Base-by-base conservation (phyloP, 2,113 vertebrate genomes). In the Phasianus colchicus region DNA sequence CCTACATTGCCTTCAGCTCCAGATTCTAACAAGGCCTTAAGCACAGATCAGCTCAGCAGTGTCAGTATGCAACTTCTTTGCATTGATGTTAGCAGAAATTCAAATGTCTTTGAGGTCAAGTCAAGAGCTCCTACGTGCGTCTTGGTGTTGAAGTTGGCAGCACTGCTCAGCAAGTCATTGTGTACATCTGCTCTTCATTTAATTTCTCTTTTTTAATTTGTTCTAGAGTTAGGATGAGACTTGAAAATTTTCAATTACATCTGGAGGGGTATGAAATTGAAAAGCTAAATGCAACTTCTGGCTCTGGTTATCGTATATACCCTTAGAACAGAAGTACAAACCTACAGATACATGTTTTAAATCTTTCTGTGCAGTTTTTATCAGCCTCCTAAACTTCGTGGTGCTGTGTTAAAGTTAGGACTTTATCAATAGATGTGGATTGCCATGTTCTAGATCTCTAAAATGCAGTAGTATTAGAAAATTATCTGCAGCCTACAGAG, bases 11-110 rank as follows among this genome's bases (percentile, higher is more conserved):
- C 45, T 58, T 18, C 43, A 15, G 42, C 48, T 25, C 8, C 11
- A 17, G 36, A 2, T 4, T 54, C 45, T 30, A 0, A 0, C 15
- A 30, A 40, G 11, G 14, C 36, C 2, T 3, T 30, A 47, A 17
- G 3, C 5, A 8, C 19, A 9, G 25, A 5, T 47, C 24, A 3
- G 40, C 15, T n/a, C 55, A 7, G 76, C 3, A 20, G 11, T 27
- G 21, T 3, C 64, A n/a, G 43, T 4, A 1, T 40, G 4, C 8
- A 21, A 55, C 58, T 20, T 50, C 19, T 86, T 57, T 58, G 54
- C 43, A 5, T 36, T 42, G 34, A 16, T 3, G 3, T 4, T 54
- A 36, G 25, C 50, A 67, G 58, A 75, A 67, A 29, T 50, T 13
- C 10, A 4, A 18, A 8, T 36, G 30, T 30, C 73, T 81, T 34